Percentiles rank a stretch among this genome's conserved stretches.
These are phyloP conservation scores for Corticium candelabrum DNA, from an alignment of 37 sponge, comb jelly and placozoan genomes.

Conservation along the genomic window DNA sequence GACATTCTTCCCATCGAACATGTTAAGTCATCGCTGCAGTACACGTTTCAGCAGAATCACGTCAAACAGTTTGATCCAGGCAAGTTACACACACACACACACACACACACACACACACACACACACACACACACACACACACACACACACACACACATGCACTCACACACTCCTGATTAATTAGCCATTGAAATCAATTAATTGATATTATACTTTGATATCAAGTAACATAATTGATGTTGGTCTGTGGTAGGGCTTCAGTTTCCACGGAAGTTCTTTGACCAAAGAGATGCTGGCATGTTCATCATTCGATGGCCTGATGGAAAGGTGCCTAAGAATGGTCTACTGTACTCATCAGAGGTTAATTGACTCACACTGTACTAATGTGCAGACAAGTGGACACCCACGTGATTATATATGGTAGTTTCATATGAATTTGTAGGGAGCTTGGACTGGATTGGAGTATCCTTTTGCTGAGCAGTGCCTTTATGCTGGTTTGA, in stretches of 20 bases:
- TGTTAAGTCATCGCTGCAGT: not conserved
- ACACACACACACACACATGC: no score
- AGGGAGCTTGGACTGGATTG: slow-evolving; percentile 25
- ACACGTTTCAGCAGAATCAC: slow-evolving; percentile 10
- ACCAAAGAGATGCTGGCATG: slow-evolving; percentile 25
- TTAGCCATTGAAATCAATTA: no score
- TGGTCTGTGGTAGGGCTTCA: not conserved
- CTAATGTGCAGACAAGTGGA: no score
- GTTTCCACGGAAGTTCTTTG: slow-evolving; percentile 13
- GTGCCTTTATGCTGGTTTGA: slow-evolving; percentile 6
- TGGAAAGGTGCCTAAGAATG: slow-evolving; percentile 20
- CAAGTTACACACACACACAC: not conserved
- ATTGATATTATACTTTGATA: no score
- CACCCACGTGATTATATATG: no score
- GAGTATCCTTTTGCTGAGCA: slow-evolving; percentile 15
- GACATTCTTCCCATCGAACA: slow-evolving; percentile 15
- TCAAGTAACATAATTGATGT: not conserved
- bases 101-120: no score
- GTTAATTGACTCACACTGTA: not conserved
- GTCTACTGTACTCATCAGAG: slow-evolving; percentile 7
- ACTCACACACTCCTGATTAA: no score
- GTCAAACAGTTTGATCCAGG: not conserved
- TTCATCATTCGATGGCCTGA: slow-evolving; percentile 20
- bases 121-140: no score
- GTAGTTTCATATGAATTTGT: not conserved